Base-by-base conservation (phyloP, 1,140 invertebrate genomes). In the Globodera rostochiensis region DNA sequence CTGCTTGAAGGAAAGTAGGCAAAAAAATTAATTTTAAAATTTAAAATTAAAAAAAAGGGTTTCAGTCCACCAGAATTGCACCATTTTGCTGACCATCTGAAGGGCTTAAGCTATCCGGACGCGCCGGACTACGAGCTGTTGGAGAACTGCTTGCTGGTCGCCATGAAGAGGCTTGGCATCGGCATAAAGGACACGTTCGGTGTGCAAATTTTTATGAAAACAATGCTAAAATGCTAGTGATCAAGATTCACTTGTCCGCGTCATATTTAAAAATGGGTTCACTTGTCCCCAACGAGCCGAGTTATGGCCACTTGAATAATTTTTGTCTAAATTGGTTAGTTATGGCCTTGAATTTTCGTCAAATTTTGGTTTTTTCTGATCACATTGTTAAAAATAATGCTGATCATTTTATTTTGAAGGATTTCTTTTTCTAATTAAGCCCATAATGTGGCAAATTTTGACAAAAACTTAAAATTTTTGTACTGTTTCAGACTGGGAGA, bases 91-190 rank as follows among this genome's bases (percentile, higher is more conserved):
- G 81, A 75, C 19, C 88, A 89, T 85, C 76, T 89, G 19, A 85
- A 84, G 53, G 84, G 84, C 4, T 74, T 89, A 1, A 79, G 77
- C 47, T 89, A 89, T 67, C 82, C 85, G 1, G 88, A 89, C 74
- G 79, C 80, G 11, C 88, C 88, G 36, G 86, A 89, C 77, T 89
- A 90, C 73, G 87, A 81, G 11, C 77, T 86, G 47, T 73, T 89
- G 45, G 87, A 89, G 74, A 70, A 82, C 21, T 85, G 73, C 13
- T 80, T 87, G 47, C 60, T 60, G 49, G 49, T 60, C 13, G 73
- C 80, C 25, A 81, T 87, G 81, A 66, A 81, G 45, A 77, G 85
- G 46, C 36, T 85, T 6, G 76, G 73, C 53, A 81, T 85, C 50
- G 57, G 49, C 15, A 77, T 71, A n/a, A 81, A 85, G 19, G 82